Base-by-base conservation (phyloP, 2,797 vertebrate genomes). In the Oreochromis grahami region DNA sequence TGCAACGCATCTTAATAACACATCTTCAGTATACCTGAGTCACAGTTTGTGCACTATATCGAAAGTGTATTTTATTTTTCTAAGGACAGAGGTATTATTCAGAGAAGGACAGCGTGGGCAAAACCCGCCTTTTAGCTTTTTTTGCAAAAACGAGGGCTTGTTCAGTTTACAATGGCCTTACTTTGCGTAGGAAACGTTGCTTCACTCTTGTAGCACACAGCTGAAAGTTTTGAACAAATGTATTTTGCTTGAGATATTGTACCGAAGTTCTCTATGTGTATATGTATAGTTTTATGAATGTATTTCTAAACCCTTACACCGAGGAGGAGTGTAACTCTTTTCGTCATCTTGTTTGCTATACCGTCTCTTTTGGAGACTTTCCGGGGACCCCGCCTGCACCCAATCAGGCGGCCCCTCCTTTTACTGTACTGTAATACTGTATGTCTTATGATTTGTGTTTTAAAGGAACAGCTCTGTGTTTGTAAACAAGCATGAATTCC, bases 91-190 rank as follows among this genome's bases (percentile, higher is more conserved):
- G 86, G 84, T 83, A 79, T 82, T 91, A 89, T 92, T 89, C 58
- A 70, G 86, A 92, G 88, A 51, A 52, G 72, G 34, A 58, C 65
- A 34, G 76, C 4, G 48, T 76, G 78, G 83, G 82, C 76, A 82
- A 84, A 84, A 91, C 41, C 90, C 85, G 85, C 89, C 89, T 94
- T 38, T 90, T 89, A 87, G 83, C 91, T 89, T 92, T 86, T 29
- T 72, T 72, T 84, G 83, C 34, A 85, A 84, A 91, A 93, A 92
- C 60, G 95, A 96, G 96, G 96, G 96, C 96, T 97, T 93, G 94
- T 96, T 94, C 91, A 48, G 91, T 95, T 94, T 95, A 91, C 87
- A 92, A 94, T 95, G 95, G 96, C 96, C 95, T 97, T 96, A 96
- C 92, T 94, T 95, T 89, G 89, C 89, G 92, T 93, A 51, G 82